Conservation (phyloP, 2,797 vertebrate genomes). For the Chelidonichthys spinosus region DNA sequence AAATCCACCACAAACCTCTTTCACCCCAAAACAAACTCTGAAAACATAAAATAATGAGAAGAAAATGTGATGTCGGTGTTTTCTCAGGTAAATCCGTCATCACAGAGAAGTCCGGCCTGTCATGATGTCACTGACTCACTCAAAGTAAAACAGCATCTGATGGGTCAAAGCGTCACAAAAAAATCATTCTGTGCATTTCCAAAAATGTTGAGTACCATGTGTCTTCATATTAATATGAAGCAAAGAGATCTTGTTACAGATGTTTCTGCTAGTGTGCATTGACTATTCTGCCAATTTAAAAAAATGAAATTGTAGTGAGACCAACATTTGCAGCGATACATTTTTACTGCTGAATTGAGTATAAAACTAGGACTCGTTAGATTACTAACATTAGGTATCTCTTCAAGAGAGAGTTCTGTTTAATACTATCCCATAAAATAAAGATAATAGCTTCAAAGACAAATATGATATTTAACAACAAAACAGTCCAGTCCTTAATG, state of each 20-base stretch:
- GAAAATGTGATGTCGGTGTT: neutral
- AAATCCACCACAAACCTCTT: neutral
- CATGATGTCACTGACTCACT: neutral
- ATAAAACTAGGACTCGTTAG: neutral
- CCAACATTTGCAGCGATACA: neutral
- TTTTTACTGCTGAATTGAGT: neutral
- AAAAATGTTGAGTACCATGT: too few relatives aligned
- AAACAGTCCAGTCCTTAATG: neutral
- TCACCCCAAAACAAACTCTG: neutral
- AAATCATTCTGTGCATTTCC: neutral
- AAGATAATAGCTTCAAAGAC: too few relatives aligned
- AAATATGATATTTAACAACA: too few relatives aligned
- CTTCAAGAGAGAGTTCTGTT: neutral
- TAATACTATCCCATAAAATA: neutral
- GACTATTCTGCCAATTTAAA: neutral
- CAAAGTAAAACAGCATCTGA: constrained; percentile 1
- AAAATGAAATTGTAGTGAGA: neutral
- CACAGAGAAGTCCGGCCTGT: constrained; percentile 1
- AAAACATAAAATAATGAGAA: neutral
- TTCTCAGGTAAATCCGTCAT: constrained; percentile 24
- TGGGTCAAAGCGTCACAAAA: neutral
- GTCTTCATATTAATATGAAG: too few relatives aligned
- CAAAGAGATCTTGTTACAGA: too few relatives aligned
- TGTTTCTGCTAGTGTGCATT: neutral
- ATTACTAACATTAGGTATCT: neutral